A percentile compares a stretch with the other conserved stretches of the same genome.
phyloP scores from a whole-genome alignment of 2,888 invertebrate species.

The Leptopterna dolabrata region DNA sequence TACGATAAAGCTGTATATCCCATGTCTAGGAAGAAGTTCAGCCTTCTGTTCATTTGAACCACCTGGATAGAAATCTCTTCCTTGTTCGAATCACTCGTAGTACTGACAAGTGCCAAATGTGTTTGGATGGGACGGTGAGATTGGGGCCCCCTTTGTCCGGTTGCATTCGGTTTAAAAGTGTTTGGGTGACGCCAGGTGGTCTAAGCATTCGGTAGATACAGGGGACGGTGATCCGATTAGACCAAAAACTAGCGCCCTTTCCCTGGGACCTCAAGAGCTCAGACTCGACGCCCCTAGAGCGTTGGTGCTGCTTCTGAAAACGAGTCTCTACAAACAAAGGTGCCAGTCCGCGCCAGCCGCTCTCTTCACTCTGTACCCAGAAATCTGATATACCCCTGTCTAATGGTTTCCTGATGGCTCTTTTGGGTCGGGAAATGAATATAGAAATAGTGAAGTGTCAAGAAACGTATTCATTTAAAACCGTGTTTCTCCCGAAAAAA shows the following conservation, averaged over 20 bases:
- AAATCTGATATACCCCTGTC: not conserved
- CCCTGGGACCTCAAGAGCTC: not conserved
- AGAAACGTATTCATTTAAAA: not conserved
- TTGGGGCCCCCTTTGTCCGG: not conserved
- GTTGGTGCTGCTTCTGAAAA: not conserved
- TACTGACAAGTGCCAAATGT: not conserved
- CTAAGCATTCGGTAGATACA: not conserved
- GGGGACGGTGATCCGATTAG: slow-evolving; percentile 1
- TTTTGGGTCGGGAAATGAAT: not conserved
- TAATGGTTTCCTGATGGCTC: not conserved
- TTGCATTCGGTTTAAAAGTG: not conserved
- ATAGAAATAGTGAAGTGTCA: not conserved
- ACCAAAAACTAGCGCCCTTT: not conserved
- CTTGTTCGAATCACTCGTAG: no score
- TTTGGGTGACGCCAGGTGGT: not conserved
- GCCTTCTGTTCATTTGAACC: no score
- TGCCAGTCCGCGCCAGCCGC: not conserved
- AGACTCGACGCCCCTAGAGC: not conserved
- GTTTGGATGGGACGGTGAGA: not conserved
- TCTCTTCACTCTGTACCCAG: slow-evolving; percentile 14
- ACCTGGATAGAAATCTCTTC: no score
- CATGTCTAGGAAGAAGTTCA: no score
- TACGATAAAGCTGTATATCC: no score
- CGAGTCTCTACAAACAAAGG: slow-evolving; percentile 19
- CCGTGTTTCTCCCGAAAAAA: not conserved